Base-by-base conservation (phyloP, 2,797 vertebrate genomes). In the Nyctalus aviator region DNA sequence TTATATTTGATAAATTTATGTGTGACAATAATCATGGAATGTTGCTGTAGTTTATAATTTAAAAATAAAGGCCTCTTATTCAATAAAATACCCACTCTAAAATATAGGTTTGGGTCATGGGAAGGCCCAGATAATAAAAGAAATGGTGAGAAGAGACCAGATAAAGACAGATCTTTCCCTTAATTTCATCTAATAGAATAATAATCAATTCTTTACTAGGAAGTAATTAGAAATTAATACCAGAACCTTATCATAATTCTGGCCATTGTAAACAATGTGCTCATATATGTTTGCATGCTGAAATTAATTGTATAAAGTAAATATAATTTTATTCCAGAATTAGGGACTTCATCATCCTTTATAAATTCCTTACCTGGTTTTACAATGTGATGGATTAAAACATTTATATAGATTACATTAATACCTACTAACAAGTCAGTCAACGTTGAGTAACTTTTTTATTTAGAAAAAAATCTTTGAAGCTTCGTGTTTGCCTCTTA, bases 151-250 rank as follows among this genome's bases (percentile, higher is more conserved):
- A 77, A 4, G 20, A 78, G 23, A 46, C 23, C 2, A 73, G 35
- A 37, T 66, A 88, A 77, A 92, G 8, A 41, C 18, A 92, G 9
- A 48, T 50, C 57, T 79, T 92, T 79, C 4, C 15, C 25, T 73
- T 89, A 57, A 57, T 95, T 66, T 88, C 15, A 44, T 37, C n/a
- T 66, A 25, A 90, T 37, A 87, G 10, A 55, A 92, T 48, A 73
- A 41, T 72, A 17, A 46, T 32, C 4, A 48, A 2, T 76, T 76
- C 20, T 91, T 76, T 76, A 71, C 2, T 64, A 83, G 1, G 30
- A 77, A 91, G 6, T 69, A 1, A 37, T 84, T 91, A 77, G 25
- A 94, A 84, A 88, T 37, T 55, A 64, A 68, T 46, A 15, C 4
- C 3, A 37, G 17, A 57, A 68, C 8, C 13, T 64, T 64, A 64